These are phyloP conservation scores for Macroramphosus scolopax DNA, from an alignment of 2,797 vertebrate genomes.

Conservation along the genomic window DNA sequence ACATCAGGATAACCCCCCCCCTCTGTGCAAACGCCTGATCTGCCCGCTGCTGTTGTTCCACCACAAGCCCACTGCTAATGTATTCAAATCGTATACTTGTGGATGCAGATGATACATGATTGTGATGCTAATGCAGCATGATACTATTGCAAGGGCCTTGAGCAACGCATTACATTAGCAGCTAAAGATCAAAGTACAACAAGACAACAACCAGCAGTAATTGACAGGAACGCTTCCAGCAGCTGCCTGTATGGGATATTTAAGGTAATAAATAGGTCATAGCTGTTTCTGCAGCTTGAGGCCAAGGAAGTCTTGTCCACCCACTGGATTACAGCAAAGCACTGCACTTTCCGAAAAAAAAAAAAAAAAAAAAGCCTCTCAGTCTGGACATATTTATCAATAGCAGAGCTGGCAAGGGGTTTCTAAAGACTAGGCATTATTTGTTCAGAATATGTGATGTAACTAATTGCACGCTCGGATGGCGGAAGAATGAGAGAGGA, in stretches of 20 bases:
- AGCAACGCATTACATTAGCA: slow-evolving; percentile 55
- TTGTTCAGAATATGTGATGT: slow-evolving; percentile 79
- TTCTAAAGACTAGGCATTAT: slow-evolving; percentile 59
- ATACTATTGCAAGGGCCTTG: slow-evolving; percentile 52
- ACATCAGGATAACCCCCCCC: slow-evolving; percentile 7
- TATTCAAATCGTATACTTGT: slow-evolving; percentile 45
- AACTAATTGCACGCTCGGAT: slow-evolving; percentile 83
- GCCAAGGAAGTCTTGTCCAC: slow-evolving; percentile 46
- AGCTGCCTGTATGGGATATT: slow-evolving; percentile 60
- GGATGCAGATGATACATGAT: slow-evolving; percentile 56
- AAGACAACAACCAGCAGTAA: slow-evolving; percentile 63
- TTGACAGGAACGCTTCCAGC: slow-evolving; percentile 62
- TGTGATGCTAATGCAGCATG: slow-evolving; percentile 60
- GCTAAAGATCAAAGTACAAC: slow-evolving; percentile 69
- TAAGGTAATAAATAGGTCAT: slow-evolving; percentile 69
- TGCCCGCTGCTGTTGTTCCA: slow-evolving; percentile 14
- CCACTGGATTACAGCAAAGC: slow-evolving; percentile 44
- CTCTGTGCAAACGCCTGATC: neutral
- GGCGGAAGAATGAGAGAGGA: slow-evolving; percentile 71
- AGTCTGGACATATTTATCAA: slow-evolving; percentile 36
- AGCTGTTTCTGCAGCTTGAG: slow-evolving; percentile 47
- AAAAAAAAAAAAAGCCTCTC: slow-evolving; percentile 33
- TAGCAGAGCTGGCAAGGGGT: slow-evolving; percentile 26
- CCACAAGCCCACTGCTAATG: slow-evolving; percentile 29
- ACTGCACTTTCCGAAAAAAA: slow-evolving; percentile 45